phyloP scores from a whole-genome alignment of 2,113 vertebrate genomes.

The Lonchura striata region DNA sequence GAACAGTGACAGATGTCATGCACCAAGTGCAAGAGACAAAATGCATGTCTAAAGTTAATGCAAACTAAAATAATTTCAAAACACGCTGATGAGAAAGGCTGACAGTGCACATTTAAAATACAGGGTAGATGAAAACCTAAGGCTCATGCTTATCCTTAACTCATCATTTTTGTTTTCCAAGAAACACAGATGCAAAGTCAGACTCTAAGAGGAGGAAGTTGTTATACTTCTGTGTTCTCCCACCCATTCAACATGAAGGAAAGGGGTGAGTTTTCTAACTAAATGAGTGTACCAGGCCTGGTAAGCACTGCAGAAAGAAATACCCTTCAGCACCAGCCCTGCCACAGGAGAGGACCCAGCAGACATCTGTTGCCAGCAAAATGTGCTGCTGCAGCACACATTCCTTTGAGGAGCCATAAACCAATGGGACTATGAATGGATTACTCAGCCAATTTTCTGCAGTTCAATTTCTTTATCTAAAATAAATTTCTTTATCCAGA shows the following conservation, averaged over 20 bases:
- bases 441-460: neutral
- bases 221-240: neutral
- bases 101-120: neutral
- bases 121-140: neutral
- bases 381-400: rapidly evolving
- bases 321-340: rapidly evolving
- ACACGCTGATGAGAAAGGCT: neutral
- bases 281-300: neutral
- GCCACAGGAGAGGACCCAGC: neutral
- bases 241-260: neutral
- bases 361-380: neutral
- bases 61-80: conserved; percentile 4
- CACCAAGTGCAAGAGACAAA: neutral
- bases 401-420: neutral
- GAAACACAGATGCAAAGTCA: neutral
- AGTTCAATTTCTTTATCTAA: neutral
- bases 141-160: neutral
- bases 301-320: neutral
- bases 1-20: neutral
- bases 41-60: neutral
- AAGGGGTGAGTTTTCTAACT: neutral
- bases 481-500: neutral
- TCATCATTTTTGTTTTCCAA: neutral
- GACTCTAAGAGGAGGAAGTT: neutral
- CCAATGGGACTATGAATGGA: neutral